phyloP scores from a whole-genome alignment of 2,113 vertebrate species.

The Phyllostomus discolor region DNA sequence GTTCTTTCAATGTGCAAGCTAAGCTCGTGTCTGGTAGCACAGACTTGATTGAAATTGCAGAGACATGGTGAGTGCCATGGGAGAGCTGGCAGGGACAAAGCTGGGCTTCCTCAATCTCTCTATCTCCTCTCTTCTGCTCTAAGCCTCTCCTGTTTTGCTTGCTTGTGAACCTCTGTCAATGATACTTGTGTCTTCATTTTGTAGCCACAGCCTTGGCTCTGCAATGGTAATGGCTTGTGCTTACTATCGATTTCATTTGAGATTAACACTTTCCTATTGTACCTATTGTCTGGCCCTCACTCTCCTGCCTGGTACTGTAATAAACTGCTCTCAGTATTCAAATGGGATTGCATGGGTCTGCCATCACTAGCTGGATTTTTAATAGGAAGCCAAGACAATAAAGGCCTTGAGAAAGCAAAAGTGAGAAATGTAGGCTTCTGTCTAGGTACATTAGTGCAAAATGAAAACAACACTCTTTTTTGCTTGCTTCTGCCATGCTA shows the following conservation, averaged over 20 bases:
- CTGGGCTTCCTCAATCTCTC: neutral
- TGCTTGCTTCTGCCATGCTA: constrained; percentile 75
- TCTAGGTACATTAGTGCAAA: constrained; percentile 75
- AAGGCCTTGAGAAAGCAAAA: constrained; percentile 82
- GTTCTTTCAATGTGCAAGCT: constrained; percentile 26
- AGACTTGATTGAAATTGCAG: constrained; percentile 8
- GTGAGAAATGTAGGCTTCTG: constrained; percentile 80
- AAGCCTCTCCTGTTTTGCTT: constrained; percentile 17
- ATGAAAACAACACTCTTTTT: constrained; percentile 79
- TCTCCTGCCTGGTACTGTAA: constrained; percentile 83
- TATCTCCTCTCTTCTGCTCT: constrained; percentile 30
- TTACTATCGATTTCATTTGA: constrained; percentile 68
- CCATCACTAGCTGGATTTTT: constrained; percentile 79
- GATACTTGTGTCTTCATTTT: constrained; percentile 59
- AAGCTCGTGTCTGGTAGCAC: neutral
- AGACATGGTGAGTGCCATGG: neutral
- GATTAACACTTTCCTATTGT: constrained; percentile 77
- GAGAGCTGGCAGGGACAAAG: neutral
- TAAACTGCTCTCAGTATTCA: constrained; percentile 80
- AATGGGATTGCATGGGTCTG: constrained; percentile 72
- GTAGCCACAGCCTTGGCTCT: neutral
- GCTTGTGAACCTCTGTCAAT: neutral
- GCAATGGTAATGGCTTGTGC: neutral
- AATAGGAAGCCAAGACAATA: constrained; percentile 82
- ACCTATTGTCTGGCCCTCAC: constrained; percentile 75